Conservation (phyloP, 2,797 vertebrate genomes). For the Mallotus villosus region DNA sequence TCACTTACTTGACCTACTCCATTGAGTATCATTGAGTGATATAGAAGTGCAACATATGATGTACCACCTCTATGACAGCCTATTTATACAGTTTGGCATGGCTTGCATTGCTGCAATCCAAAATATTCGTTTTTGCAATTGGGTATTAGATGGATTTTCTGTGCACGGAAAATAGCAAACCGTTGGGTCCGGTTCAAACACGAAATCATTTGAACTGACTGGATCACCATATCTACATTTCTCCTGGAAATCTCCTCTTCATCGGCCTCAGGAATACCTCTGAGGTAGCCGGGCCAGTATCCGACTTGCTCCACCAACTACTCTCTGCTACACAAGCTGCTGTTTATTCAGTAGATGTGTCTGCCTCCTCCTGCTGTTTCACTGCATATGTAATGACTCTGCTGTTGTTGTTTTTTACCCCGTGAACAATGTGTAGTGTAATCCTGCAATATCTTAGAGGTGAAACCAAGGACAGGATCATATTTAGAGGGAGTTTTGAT, state of each 20-base stretch:
- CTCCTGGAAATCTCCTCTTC: constrained; percentile 98
- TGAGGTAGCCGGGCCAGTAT: constrained; percentile 93
- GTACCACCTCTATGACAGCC: background rate
- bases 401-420: background rate
- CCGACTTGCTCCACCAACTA: constrained; percentile 65
- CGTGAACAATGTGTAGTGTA: background rate
- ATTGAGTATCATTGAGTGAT: background rate
- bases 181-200: background rate
- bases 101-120: too few relatives aligned
- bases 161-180: background rate
- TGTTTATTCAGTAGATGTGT: background rate
- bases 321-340: background rate
- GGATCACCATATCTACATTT: constrained; percentile 36
- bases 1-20: constrained; percentile 4
- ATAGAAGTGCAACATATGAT: background rate
- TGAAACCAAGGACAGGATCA: too few relatives aligned
- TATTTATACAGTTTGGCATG: too few relatives aligned
- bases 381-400: background rate
- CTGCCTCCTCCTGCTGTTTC: background rate
- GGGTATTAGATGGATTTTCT: too few relatives aligned
- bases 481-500: too few relatives aligned
- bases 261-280: constrained; percentile 94
- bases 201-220: background rate
- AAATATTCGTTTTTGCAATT: too few relatives aligned
- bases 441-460: background rate